These are phyloP conservation scores for Brassicogethes aeneus DNA, from an alignment of 2,888 invertebrate genomes.

Conservation along the genomic window DNA sequence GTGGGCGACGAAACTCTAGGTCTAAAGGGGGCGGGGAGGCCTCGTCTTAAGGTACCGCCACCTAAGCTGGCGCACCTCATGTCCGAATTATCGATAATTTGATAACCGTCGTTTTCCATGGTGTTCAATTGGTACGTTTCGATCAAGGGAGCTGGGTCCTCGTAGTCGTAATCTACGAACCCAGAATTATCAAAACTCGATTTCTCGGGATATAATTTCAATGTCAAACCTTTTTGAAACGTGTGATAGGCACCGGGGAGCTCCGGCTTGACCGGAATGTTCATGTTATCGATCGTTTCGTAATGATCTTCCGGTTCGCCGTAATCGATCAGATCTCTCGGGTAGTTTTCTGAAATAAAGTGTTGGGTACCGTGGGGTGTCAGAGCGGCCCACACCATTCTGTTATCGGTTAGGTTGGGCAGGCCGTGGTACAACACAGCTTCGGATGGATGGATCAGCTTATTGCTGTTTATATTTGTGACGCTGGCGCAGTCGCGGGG, in stretches of 20 bases:
- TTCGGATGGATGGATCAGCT: constrained; percentile 35
- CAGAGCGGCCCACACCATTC: constrained; percentile 66
- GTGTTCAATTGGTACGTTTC: constrained; percentile 60
- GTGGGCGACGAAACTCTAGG: constrained; percentile 73
- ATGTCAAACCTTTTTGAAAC: constrained; percentile 20
- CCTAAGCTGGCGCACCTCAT: constrained; percentile 41
- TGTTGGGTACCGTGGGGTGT: constrained; percentile 76
- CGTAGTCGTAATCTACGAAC: constrained; percentile 71
- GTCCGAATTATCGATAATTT: constrained; percentile 32
- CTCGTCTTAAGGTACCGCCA: constrained; percentile 43
- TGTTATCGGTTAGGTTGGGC: constrained; percentile 32
- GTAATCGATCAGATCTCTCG: constrained; percentile 41
- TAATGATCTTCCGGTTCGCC: constrained; percentile 56
- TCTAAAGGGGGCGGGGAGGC: constrained; percentile 41
- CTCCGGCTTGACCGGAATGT: constrained; percentile 14
- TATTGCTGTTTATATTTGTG: constrained; percentile 39
- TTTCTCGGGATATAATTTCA: constrained; percentile 18
- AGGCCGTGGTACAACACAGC: constrained; percentile 31
- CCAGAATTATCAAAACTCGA: constrained; percentile 61
- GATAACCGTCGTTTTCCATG: constrained; percentile 42
- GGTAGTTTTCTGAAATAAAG: constrained; percentile 60
- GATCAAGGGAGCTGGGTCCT: constrained; percentile 67
- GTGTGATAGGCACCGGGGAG: constrained; percentile 8
- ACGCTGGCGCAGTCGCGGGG: constrained; percentile 33
- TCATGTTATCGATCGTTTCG: constrained; percentile 52